phyloP scores from a whole-genome alignment of 2,113 vertebrate genomes.

The Chaetura pelagica region DNA sequence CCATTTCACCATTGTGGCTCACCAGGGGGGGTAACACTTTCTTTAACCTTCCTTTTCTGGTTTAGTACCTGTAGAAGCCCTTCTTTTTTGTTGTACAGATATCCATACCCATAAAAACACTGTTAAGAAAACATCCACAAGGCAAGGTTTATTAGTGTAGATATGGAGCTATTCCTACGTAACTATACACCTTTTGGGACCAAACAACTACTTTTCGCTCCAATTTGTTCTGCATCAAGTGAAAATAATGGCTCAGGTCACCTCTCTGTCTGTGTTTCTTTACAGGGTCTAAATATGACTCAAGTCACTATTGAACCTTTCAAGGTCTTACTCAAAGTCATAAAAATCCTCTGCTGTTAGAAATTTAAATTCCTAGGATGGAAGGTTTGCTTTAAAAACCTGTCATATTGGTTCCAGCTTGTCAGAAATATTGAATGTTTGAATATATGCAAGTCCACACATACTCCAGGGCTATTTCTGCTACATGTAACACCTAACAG shows the following conservation, averaged over 20 bases:
- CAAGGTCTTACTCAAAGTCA: background rate
- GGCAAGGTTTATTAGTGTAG: background rate
- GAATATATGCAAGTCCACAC: background rate
- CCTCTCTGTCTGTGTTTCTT: background rate
- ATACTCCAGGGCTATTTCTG: background rate
- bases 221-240: background rate
- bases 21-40: no score
- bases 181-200: background rate
- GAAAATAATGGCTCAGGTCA: background rate
- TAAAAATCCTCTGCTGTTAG: background rate
- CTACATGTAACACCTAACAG: background rate
- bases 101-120: background rate
- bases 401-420: background rate
- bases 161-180: background rate
- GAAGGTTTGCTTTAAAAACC: conserved; percentile 9
- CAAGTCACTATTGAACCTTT: background rate
- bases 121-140: background rate
- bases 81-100: no score
- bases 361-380: background rate
- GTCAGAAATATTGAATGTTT: background rate
- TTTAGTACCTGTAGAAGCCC: no score
- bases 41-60: no score
- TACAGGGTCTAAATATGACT: background rate
- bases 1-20: no score
- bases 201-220: background rate